Base-by-base conservation (phyloP, 2,888 invertebrate genomes). In the Acleris cristana region DNA sequence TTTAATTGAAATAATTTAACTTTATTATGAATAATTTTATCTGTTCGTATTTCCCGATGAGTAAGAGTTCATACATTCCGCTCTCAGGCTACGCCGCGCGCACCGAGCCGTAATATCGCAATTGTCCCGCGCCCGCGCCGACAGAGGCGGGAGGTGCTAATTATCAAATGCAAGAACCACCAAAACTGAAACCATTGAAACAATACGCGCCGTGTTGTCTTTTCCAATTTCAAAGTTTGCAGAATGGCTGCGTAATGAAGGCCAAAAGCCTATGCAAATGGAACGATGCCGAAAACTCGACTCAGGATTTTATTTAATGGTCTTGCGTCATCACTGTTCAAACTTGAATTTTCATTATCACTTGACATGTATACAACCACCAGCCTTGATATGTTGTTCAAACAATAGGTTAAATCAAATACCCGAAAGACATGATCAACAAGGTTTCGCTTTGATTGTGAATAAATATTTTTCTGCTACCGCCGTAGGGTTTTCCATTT, bases 271-370 rank as follows among this genome's bases (percentile, higher is more conserved):
- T 86, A 88, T 88, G 89, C 90, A 90, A 92, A 90, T 87, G 90
- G 84, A 88, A 87, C 83, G 88, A 85, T 87, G 91, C 92, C 92
- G 90, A 92, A 92, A 91, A 91, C 81, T 87, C 86, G 84, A 84
- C 84, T 82, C 82, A 81, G 87, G 87, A 90, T 88, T 89, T 85
- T 67, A 70, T 72, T 92, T 92, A 92, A 92, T 90, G 90, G 91
- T 88, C 87, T 92, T 92, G 90, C 92, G 92, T 92, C 92, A 92
- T 91, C 86, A 84, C 81, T 85, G 85, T 91, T 88, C 88, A 91
- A 92, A 92, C 92, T 92, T 92, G 92, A 91, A 90, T 89, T 92
- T 92, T 92, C 90, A 92, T 92, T 92, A 92, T 92, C 92, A 92
- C 92, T 87, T 90, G 84, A 84, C 85, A 82, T 86, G 88, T 90